A percentile compares a stretch with the other conserved stretches of the same genome.
These are phyloP conservation scores for Mastomys coucha DNA, from an alignment of 2,113 vertebrate genomes.

Conservation along the genomic window DNA sequence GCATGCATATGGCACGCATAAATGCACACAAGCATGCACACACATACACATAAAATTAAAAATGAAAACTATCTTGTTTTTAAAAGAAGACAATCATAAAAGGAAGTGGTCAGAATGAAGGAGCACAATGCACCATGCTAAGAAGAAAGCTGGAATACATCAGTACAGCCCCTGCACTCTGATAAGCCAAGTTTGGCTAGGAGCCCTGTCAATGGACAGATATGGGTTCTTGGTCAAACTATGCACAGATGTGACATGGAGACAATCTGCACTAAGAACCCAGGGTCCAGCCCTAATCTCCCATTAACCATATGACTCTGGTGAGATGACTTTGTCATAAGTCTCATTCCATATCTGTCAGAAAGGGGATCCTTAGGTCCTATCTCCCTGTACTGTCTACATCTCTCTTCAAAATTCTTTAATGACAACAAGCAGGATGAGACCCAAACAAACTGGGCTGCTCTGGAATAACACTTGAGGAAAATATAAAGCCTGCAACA, in stretches of 20 bases:
- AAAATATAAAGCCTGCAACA: background rate
- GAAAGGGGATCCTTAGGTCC: background rate
- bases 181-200: accelerated
- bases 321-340: background rate
- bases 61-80: background rate
- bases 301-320: background rate
- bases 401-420: background rate
- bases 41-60: background rate
- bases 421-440: background rate
- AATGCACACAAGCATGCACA: background rate
- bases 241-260: background rate
- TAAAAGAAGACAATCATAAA: background rate
- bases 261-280: background rate
- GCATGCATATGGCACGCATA: background rate
- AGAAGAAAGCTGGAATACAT: background rate
- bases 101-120: background rate
- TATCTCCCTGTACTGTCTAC: background rate
- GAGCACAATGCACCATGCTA: accelerated
- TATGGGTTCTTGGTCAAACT: background rate
- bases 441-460: background rate
- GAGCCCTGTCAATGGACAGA: background rate
- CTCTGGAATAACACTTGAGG: background rate
- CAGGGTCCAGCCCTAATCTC: background rate
- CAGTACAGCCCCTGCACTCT: too few species aligned
- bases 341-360: background rate